Conservation (phyloP, 2,888 invertebrate genomes). For the Neoitamus cyanurus region DNA sequence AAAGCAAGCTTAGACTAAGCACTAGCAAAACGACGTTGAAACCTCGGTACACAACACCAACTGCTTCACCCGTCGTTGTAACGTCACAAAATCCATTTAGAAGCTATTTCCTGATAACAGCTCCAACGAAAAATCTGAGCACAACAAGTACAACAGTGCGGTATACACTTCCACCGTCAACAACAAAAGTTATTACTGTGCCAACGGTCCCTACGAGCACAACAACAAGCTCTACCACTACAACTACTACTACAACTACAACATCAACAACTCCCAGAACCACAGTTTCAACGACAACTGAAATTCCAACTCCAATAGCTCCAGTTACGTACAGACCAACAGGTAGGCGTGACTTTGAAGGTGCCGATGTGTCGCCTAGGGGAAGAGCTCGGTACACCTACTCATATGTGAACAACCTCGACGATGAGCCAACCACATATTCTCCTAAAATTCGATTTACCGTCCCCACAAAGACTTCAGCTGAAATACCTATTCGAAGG, state of each 20-base stretch:
- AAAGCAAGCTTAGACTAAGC: slow-evolving; percentile 58
- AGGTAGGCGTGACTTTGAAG: slow-evolving; percentile 23
- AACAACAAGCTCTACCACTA: slow-evolving; percentile 38
- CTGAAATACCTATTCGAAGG: slow-evolving; percentile 38
- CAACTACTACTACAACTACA: slow-evolving; percentile 44
- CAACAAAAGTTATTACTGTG: slow-evolving; percentile 47
- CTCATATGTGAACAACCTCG: slow-evolving; percentile 58
- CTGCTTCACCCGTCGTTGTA: slow-evolving; percentile 54
- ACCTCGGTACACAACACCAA: slow-evolving; percentile 56
- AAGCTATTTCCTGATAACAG: slow-evolving; percentile 60
- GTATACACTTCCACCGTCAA: slow-evolving; percentile 50
- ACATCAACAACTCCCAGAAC: slow-evolving; percentile 46
- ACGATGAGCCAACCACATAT: slow-evolving; percentile 63
- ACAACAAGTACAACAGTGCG: slow-evolving; percentile 18
- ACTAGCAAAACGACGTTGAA: slow-evolving; percentile 57
- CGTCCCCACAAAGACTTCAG: slow-evolving; percentile 49
- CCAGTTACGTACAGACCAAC: slow-evolving; percentile 42
- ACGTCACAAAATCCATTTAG: slow-evolving; percentile 58
- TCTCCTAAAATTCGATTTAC: slow-evolving; percentile 60
- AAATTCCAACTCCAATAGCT: slow-evolving; percentile 49
- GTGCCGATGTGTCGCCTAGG: slow-evolving; percentile 56
- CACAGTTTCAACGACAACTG: slow-evolving; percentile 49
- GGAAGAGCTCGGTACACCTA: slow-evolving; percentile 64
- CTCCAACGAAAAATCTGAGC: slow-evolving; percentile 54
- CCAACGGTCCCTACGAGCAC: slow-evolving; percentile 43